These are phyloP conservation scores for Vipera ursinii DNA, from an alignment of 2,797 vertebrate species.

Conservation along the genomic window DNA sequence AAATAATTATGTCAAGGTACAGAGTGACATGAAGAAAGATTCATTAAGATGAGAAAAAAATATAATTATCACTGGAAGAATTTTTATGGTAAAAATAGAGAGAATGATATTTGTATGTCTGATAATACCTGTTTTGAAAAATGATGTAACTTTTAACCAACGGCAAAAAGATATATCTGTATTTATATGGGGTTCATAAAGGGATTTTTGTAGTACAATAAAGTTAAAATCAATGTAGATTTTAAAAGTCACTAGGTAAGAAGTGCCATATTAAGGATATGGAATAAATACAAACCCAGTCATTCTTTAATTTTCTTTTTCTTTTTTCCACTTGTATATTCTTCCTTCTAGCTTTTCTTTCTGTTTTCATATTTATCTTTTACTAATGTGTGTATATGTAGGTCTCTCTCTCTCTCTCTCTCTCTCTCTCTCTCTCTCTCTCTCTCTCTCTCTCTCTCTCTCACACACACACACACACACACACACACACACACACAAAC, in stretches of 20 bases:
- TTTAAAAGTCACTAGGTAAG: neutral
- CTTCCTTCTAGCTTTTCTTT: neutral
- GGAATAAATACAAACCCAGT: neutral
- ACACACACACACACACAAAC: constrained; percentile 15
- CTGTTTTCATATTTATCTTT: neutral
- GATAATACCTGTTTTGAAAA: neutral
- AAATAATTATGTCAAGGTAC: neutral
- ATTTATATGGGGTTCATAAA: neutral
- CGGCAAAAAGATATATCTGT: neutral
- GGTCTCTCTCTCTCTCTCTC: neutral
- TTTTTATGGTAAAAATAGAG: neutral
- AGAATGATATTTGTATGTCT: neutral
- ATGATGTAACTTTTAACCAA: neutral
- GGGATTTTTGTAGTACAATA: neutral
- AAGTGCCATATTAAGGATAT: neutral
- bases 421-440: no score
- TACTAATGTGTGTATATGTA: neutral
- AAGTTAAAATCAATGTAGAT: neutral
- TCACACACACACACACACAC: no score
- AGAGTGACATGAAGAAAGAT: neutral
- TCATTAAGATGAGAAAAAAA: neutral
- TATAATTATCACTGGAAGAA: neutral
- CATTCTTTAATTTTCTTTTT: neutral
- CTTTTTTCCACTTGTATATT: neutral
- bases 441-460: no score